Evolutionary conservation across 2,888 invertebrate species (phyloP).

Genomic region (Cheilosia scutellata): DNA sequence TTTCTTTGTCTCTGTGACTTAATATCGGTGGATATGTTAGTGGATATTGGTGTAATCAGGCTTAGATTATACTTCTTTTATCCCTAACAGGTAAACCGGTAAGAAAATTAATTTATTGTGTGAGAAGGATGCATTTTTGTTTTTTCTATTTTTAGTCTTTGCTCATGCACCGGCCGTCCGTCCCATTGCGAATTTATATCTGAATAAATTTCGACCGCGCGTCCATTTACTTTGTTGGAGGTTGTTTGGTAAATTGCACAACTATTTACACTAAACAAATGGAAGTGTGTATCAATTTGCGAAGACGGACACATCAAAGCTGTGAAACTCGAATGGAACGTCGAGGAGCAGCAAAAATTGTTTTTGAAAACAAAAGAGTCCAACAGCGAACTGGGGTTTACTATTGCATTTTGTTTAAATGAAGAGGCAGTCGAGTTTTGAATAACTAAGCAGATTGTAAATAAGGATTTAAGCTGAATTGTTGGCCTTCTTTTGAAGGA

Average conservation of each 20-base stretch:
- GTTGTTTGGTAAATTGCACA: neutral
- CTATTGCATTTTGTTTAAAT: too few relatives aligned
- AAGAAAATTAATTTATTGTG: slow-evolving; percentile 2
- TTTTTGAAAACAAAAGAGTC: too few relatives aligned
- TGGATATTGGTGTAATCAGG: slow-evolving; percentile 28
- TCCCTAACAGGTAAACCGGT: slow-evolving; percentile 14
- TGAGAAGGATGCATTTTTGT: neutral
- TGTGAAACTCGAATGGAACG: too few relatives aligned
- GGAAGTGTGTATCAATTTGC: too few relatives aligned
- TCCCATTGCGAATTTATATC: neutral
- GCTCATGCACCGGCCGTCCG: neutral
- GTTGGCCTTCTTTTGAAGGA: too few relatives aligned
- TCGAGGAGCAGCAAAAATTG: too few relatives aligned
- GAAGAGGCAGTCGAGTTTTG: too few relatives aligned
- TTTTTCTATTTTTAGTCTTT: neutral
- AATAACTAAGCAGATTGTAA: too few relatives aligned
- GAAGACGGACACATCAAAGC: too few relatives aligned
- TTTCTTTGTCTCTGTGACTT: slow-evolving; percentile 39
- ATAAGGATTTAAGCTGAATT: too few relatives aligned
- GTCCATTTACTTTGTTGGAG: too few relatives aligned
- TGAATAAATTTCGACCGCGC: neutral
- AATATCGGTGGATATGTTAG: slow-evolving; percentile 19
- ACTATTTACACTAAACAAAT: neutral
- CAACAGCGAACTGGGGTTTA: too few relatives aligned
- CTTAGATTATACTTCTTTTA: slow-evolving; percentile 11